Percentiles rank a stretch among this genome's conserved stretches.
Evolutionary conservation across 2,113 vertebrate species (phyloP).

Genomic region (Oplegnathus fasciatus): DNA sequence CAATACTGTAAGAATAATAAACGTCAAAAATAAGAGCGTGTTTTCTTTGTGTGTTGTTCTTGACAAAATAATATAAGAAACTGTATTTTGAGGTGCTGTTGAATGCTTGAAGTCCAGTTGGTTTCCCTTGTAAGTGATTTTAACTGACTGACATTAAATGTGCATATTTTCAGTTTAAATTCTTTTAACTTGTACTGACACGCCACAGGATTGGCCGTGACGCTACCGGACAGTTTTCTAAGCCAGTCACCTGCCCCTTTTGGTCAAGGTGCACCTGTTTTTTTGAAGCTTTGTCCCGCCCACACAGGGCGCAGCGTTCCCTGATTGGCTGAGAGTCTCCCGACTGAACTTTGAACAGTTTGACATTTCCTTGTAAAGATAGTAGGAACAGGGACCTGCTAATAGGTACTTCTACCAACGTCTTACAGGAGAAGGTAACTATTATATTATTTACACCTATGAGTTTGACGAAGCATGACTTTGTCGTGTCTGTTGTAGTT

Average conservation of each 20-base stretch:
- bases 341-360: not conserved
- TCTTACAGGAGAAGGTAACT: not conserved
- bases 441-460: too few relatives aligned
- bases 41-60: not conserved
- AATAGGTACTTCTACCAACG: fast-evolving
- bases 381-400: fast-evolving
- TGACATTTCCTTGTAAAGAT: not conserved
- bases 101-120: not conserved
- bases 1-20: not conserved
- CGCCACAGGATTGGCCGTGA: not conserved
- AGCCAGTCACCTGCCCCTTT: conserved; percentile 9
- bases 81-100: not conserved
- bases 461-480: not conserved
- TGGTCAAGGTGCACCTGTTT: not conserved
- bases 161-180: not conserved
- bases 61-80: not conserved
- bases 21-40: not conserved
- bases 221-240: fast-evolving
- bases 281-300: not conserved
- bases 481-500: not conserved
- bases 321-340: conserved; percentile 49
- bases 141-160: not conserved
- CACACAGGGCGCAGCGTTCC: not conserved
- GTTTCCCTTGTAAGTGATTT: not conserved
- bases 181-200: not conserved